Conservation (phyloP, 2,888 invertebrate genomes). For the Hydriomena furcata region DNA sequence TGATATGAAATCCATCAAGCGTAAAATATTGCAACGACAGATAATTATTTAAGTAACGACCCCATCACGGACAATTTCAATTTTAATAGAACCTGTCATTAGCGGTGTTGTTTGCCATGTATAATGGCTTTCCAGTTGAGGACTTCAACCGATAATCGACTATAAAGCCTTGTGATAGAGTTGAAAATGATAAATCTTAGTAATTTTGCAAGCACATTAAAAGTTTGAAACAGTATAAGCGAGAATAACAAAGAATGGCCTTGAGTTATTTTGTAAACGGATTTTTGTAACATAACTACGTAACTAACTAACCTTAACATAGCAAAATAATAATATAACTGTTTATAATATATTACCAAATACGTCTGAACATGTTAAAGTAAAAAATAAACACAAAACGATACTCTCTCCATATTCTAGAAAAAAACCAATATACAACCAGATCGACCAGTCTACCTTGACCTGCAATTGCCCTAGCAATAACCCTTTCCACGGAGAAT, state of each 20-base stretch:
- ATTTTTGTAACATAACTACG: slow-evolving; percentile 17
- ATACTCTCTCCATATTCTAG: slow-evolving; percentile 46
- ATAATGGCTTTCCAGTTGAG: slow-evolving; percentile 58
- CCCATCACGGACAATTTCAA: slow-evolving; percentile 50
- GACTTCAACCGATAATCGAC: slow-evolving; percentile 10
- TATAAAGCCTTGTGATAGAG: slow-evolving; percentile 6
- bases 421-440: slow-evolving; percentile 54
- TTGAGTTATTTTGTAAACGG: too few relatives aligned
- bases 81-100: slow-evolving; percentile 64
- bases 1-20: slow-evolving; percentile 5
- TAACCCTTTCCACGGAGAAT: slow-evolving; percentile 37
- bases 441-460: slow-evolving; percentile 42
- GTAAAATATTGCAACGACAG: slow-evolving; percentile 22
- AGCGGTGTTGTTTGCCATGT: slow-evolving; percentile 57
- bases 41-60: slow-evolving; percentile 26
- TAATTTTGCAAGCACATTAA: slow-evolving; percentile 22
- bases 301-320: too few relatives aligned
- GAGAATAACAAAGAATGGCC: too few relatives aligned
- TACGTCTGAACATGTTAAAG: slow-evolving; percentile 26
- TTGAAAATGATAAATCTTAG: slow-evolving; percentile 5
- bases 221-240: slow-evolving; percentile 23
- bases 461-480: slow-evolving; percentile 44
- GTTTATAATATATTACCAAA: too few relatives aligned
- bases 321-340: too few relatives aligned
- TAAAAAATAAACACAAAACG: slow-evolving; percentile 45